phyloP scores from a whole-genome alignment of 2,888 invertebrate genomes.

The Aspidapion aeneum region DNA sequence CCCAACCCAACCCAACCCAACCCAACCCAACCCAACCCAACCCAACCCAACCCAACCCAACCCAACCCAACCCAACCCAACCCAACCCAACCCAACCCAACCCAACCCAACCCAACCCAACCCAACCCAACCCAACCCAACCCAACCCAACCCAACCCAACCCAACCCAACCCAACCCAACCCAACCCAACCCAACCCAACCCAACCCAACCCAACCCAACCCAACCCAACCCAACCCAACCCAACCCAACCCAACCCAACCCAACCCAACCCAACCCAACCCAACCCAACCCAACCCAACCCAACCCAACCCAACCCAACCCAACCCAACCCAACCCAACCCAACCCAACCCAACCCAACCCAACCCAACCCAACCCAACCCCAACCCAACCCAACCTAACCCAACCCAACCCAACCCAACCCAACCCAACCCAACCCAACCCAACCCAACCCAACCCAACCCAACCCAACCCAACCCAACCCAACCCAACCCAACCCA shows the following conservation, averaged over 20 bases:
- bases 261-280: neutral
- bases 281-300: neutral
- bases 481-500: slow-evolving; percentile 14
- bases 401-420: slow-evolving; percentile 9
- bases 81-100: slow-evolving; percentile 14
- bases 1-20: slow-evolving; percentile 14
- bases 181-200: neutral
- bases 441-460: slow-evolving; percentile 16
- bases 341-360: slow-evolving; percentile 10
- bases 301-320: neutral
- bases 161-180: neutral
- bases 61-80: slow-evolving; percentile 14
- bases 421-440: slow-evolving; percentile 6
- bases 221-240: neutral
- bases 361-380: slow-evolving; percentile 17
- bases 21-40: slow-evolving; percentile 14
- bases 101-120: slow-evolving; percentile 9
- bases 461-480: slow-evolving; percentile 14
- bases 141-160: slow-evolving; percentile 2
- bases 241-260: neutral
- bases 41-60: slow-evolving; percentile 14
- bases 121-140: slow-evolving; percentile 5
- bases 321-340: neutral
- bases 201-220: neutral
- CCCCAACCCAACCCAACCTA: too few species aligned